phyloP scores from a whole-genome alignment of 2,888 invertebrate genomes.

The Noctua comes region DNA sequence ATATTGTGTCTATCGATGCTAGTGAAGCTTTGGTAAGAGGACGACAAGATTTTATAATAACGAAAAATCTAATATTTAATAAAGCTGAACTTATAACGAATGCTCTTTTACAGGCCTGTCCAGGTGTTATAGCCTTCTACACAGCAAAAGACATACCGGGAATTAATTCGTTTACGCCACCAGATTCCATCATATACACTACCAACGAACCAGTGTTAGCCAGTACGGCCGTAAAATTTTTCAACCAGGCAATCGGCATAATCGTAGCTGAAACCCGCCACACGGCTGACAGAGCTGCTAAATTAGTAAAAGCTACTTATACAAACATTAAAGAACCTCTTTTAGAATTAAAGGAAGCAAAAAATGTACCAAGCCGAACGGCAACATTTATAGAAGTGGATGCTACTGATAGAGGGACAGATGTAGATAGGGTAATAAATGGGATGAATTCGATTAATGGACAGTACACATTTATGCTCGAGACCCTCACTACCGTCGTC shows the following conservation, averaged over 20 bases:
- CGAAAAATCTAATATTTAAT: neutral
- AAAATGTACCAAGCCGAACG: neutral
- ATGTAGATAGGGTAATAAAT: constrained; percentile 81
- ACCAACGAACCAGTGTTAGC: constrained; percentile 84
- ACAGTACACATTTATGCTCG: constrained; percentile 93
- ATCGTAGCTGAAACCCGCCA: constrained; percentile 90
- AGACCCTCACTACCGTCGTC: constrained; percentile 91
- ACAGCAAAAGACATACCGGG: constrained; percentile 92
- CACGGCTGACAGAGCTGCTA: constrained; percentile 89
- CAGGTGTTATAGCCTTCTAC: constrained; percentile 91
- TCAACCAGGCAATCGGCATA: constrained; percentile 77
- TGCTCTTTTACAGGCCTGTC: constrained; percentile 69
- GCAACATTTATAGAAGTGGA: constrained; percentile 56
- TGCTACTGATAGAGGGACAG: constrained; percentile 75
- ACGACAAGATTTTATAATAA: neutral
- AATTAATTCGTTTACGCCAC: constrained; percentile 88
- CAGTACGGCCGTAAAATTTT: constrained; percentile 73
- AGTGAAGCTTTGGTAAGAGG: constrained; percentile 90
- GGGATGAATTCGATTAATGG: constrained; percentile 89
- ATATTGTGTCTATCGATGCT: constrained; percentile 90
- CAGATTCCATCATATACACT: constrained; percentile 53
- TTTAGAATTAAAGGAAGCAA: constrained; percentile 71
- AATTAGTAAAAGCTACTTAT: constrained; percentile 89
- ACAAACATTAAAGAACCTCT: constrained; percentile 78
- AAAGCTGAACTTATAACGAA: neutral